Percentiles rank a stretch among this genome's conserved stretches.
phyloP scores from a whole-genome alignment of 2,113 vertebrate species.

The Scolopax mira region DNA sequence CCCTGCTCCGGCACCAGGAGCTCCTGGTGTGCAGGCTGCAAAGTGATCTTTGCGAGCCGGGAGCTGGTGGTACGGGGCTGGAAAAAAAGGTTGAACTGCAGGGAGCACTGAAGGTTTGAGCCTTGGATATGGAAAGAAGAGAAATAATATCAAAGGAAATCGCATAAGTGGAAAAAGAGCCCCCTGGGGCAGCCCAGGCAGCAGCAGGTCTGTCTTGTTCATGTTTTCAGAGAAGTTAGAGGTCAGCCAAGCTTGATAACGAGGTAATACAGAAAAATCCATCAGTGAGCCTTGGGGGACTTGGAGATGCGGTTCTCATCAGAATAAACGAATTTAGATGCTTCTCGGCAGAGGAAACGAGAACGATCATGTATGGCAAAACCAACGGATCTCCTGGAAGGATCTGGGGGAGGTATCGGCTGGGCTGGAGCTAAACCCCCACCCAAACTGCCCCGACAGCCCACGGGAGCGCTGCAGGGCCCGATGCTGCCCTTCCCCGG shows the following conservation, averaged over 20 bases:
- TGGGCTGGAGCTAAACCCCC: background rate
- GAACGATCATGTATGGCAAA: background rate
- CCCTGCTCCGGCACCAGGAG: background rate
- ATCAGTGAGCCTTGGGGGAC: conserved; percentile 38
- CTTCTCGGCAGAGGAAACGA: background rate
- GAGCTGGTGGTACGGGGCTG: background rate
- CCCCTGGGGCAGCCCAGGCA: conserved; percentile 49
- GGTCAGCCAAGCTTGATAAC: conserved; percentile 64
- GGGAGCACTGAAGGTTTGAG: conserved; percentile 52
- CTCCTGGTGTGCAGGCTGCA: background rate
- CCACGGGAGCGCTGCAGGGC: background rate
- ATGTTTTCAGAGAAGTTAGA: conserved; percentile 49
- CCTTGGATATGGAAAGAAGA: conserved; percentile 40
- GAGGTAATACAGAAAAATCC: conserved; percentile 61
- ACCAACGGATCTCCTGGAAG: background rate
- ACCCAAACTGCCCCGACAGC: fast-evolving
- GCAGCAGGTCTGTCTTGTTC: conserved; percentile 51
- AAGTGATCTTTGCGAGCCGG: background rate
- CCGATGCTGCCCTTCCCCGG: background rate
- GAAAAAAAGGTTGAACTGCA: conserved; percentile 18
- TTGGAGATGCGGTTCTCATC: background rate
- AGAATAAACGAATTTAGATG: conserved; percentile 35
- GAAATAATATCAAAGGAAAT: conserved; percentile 66
- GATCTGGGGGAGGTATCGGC: background rate
- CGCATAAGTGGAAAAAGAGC: conserved; percentile 68